Evolutionary conservation across 1,140 invertebrate genomes (phyloP).

Genomic region (Ectropis grisescens): DNA sequence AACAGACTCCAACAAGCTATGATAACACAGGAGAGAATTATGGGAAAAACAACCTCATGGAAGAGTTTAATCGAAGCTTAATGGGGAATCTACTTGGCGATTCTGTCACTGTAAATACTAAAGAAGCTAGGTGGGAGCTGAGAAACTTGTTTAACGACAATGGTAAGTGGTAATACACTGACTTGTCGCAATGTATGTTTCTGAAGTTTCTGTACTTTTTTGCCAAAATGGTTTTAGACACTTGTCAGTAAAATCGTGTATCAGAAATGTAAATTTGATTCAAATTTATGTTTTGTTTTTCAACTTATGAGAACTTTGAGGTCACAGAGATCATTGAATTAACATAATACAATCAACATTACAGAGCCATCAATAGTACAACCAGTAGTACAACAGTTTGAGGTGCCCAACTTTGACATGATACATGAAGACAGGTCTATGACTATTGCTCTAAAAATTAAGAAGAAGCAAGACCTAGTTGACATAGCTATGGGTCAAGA

Average conservation of each 20-base stretch:
- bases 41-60: constrained; percentile 57
- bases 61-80: constrained; percentile 64
- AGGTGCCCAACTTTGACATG: constrained; percentile 67
- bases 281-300: no score
- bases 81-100: constrained; percentile 58
- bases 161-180: constrained; percentile 28
- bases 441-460: constrained; percentile 64
- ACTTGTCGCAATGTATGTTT: constrained; percentile 3
- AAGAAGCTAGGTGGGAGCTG: constrained; percentile 68
- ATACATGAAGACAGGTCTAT: constrained; percentile 74
- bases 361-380: constrained; percentile 55
- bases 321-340: no score
- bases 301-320: no score
- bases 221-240: no score
- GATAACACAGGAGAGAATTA: constrained; percentile 32
- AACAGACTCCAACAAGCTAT: constrained; percentile 14
- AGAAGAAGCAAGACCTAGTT: constrained; percentile 37
- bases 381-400: constrained; percentile 50
- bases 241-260: no score
- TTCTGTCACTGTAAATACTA: constrained; percentile 74
- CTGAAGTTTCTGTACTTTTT: not conserved
- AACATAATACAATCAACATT: no score
- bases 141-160: constrained; percentile 62
- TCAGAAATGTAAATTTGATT: no score
- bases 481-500: constrained; percentile 40